Evolutionary conservation across 1,140 invertebrate genomes (phyloP).

Genomic region (Hypsibius dujardini): DNA sequence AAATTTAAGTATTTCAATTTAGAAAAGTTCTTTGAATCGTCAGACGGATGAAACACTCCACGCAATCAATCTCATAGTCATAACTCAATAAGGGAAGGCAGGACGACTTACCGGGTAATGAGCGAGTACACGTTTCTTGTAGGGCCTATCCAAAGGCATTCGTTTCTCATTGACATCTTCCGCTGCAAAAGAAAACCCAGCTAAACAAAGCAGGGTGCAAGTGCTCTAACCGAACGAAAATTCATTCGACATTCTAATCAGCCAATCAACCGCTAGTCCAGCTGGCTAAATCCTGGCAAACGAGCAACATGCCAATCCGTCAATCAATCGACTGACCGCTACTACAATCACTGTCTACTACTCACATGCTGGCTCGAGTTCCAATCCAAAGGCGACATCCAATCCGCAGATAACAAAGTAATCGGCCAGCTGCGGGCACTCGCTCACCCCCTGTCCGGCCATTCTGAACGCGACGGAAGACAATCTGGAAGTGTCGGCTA

Average conservation of each 20-base stretch:
- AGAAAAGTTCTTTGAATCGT: too few relatives aligned
- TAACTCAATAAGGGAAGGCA: conserved; percentile 20
- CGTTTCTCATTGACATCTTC: conserved; percentile 35
- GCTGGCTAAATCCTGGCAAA: too few relatives aligned
- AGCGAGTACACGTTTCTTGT: conserved; percentile 76
- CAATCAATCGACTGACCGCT: too few relatives aligned
- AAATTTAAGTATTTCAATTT: too few relatives aligned
- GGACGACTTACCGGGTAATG: conserved; percentile 53
- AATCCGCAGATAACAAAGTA: conserved; percentile 94
- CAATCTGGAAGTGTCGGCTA: too few relatives aligned
- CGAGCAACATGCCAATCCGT: too few relatives aligned
- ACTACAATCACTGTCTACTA: background rate
- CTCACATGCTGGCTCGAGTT: conserved; percentile 45
- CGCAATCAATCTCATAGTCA: too few relatives aligned
- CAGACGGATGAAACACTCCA: too few relatives aligned
- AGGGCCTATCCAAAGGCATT: conserved; percentile 76
- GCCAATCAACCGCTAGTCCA: too few relatives aligned
- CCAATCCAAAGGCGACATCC: conserved; percentile 72
- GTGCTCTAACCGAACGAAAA: too few relatives aligned
- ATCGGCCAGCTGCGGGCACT: conserved; percentile 50
- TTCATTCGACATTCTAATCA: too few relatives aligned
- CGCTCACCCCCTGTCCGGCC: conserved; percentile 13
- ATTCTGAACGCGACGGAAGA: background rate
- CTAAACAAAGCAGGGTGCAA: too few relatives aligned
- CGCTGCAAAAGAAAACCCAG: background rate